A percentile compares a stretch with the other conserved stretches of the same genome.
phyloP scores from a whole-genome alignment of 2,797 vertebrate species.

The Halcyon chelicuti region DNA sequence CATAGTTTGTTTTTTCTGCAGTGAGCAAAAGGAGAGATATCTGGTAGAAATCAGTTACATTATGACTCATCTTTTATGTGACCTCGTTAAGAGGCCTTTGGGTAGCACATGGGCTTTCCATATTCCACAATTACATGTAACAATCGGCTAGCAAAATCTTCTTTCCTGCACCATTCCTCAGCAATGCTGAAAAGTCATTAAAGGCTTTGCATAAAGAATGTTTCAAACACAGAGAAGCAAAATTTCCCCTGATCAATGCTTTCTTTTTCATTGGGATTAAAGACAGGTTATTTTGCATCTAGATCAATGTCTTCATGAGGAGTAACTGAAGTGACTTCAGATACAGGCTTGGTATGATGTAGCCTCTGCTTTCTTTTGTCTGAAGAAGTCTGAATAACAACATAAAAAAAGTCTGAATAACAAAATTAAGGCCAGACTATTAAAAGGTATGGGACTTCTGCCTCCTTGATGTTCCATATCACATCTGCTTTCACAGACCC shows the following conservation, averaged over 20 bases:
- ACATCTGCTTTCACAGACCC: background rate
- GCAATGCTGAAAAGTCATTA: slow-evolving; percentile 4
- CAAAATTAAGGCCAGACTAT: background rate
- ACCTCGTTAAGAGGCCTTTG: slow-evolving; percentile 38
- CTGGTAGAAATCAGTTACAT: slow-evolving; percentile 58
- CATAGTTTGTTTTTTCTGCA: slow-evolving; percentile 55
- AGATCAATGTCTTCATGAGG: background rate
- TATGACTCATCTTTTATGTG: slow-evolving; percentile 60
- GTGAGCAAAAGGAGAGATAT: slow-evolving; percentile 40
- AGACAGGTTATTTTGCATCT: background rate
- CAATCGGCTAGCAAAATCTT: background rate
- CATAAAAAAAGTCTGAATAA: background rate
- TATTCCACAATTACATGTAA: background rate
- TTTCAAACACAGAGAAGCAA: background rate
- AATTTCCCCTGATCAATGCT: background rate
- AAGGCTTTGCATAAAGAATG: background rate
- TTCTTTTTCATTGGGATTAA: background rate
- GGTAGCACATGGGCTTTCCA: slow-evolving; percentile 44
- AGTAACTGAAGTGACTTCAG: background rate
- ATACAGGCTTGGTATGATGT: background rate
- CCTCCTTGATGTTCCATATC: background rate
- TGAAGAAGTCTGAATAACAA: background rate
- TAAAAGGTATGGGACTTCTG: background rate
- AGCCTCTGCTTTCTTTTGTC: background rate
- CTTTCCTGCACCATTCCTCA: background rate